A percentile compares a stretch with the other conserved stretches of the same genome.
Conservation (phyloP, 2,888 invertebrate species). For the Aspidiotus destructor region DNA sequence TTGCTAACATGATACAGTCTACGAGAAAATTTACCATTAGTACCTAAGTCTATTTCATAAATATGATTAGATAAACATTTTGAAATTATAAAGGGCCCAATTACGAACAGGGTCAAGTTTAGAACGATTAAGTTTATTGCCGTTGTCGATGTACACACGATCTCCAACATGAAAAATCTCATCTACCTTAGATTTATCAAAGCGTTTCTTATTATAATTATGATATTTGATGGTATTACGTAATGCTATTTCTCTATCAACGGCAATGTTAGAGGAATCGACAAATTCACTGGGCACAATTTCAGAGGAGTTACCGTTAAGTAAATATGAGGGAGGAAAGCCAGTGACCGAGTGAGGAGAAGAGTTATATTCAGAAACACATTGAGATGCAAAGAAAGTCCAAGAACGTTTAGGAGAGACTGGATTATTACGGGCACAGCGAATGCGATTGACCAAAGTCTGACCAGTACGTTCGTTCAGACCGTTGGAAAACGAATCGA, state of each 20-base stretch:
- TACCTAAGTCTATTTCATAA: constrained; percentile 7
- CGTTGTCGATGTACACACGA: constrained; percentile 1
- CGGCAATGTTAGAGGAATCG: constrained; percentile 2
- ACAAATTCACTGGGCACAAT: constrained; percentile 3
- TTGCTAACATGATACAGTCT: constrained; percentile 4
- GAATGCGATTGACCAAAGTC: no score
- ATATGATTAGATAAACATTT: constrained; percentile 8
- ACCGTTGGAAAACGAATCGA: no score
- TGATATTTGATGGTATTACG: background rate
- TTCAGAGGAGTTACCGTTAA: background rate
- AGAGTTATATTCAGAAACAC: constrained; percentile 35
- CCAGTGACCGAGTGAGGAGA: constrained; percentile 22
- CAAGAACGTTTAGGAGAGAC: constrained; percentile 31
- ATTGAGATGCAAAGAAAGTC: constrained; percentile 36
- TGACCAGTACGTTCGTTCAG: no score
- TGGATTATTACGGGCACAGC: no score
- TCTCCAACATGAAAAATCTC: background rate
- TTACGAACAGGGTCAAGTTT: constrained; percentile 12
- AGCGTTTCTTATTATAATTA: constrained; percentile 12
- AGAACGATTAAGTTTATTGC: constrained; percentile 3
- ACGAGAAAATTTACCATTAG: constrained; percentile 2
- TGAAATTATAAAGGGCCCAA: background rate
- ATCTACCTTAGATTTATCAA: constrained; percentile 4
- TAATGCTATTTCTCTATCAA: constrained; percentile 8
- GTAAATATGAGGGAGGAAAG: constrained; percentile 7